Percentiles rank a stretch among this genome's conserved stretches.
Conservation (phyloP, 2,888 invertebrate species). For the Hartigia nigra region DNA sequence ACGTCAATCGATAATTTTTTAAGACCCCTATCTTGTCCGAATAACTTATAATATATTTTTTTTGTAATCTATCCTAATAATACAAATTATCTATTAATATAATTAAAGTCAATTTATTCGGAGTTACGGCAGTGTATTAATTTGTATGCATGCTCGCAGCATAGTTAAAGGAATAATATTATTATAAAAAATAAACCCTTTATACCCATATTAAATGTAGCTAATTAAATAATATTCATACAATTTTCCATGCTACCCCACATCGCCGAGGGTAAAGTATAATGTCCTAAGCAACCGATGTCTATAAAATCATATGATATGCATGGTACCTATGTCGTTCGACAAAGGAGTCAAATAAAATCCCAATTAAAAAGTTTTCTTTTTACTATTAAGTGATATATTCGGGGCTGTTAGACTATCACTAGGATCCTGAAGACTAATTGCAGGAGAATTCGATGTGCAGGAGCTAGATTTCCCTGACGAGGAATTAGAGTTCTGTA, state of each 20-base stretch:
- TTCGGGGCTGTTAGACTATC: conserved; percentile 49
- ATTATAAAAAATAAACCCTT: background rate
- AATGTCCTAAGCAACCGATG: background rate
- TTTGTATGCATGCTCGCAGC: background rate
- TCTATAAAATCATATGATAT: background rate
- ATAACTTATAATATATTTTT: background rate
- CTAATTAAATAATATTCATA: background rate
- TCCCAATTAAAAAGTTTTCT: background rate
- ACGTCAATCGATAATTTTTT: background rate
- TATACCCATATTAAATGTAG: background rate
- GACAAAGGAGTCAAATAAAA: background rate
- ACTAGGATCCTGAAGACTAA: conserved; percentile 42
- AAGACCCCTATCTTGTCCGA: background rate
- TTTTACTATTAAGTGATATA: conserved; percentile 42
- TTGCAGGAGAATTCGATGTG: conserved; percentile 37
- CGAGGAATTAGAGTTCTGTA: conserved; percentile 49
- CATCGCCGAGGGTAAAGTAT: background rate
- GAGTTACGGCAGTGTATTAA: background rate
- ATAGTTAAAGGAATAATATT: background rate
- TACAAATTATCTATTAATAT: background rate
- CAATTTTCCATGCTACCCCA: background rate
- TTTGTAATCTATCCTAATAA: background rate
- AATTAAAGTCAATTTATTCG: background rate
- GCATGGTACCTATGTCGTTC: background rate
- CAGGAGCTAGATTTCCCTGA: conserved; percentile 39